These are phyloP conservation scores for Pteria penguin DNA, from an alignment of 2,888 invertebrate species.

Conservation along the genomic window DNA sequence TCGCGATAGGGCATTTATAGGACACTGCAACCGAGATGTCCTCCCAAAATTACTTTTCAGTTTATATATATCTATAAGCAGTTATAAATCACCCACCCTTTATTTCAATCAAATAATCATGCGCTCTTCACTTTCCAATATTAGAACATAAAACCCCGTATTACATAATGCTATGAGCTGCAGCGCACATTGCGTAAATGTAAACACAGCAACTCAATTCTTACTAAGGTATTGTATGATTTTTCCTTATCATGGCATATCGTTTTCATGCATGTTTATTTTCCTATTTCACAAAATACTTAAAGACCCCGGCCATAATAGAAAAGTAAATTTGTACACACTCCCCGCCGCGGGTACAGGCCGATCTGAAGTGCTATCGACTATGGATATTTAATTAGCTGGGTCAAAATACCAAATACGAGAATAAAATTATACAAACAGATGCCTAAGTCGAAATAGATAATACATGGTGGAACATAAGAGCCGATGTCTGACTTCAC, in stretches of 20 bases:
- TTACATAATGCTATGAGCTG: no score
- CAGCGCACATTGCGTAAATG: no score
- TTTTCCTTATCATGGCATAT: background rate
- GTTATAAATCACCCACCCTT: no score
- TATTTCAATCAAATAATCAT: no score
- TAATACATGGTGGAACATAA: background rate
- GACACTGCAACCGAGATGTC: no score
- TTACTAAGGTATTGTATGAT: no score
- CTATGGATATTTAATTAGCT: conserved; percentile 4
- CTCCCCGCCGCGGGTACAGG: background rate
- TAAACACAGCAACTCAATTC: no score
- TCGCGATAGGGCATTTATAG: no score
- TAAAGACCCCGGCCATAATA: conserved; percentile 18
- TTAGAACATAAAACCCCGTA: no score
- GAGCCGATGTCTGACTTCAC: background rate
- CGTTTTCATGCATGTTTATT: conserved; percentile 1
- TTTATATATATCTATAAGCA: no score
- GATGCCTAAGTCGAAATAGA: background rate
- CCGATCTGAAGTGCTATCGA: background rate
- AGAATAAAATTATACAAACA: background rate
- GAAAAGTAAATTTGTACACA: conserved; percentile 20
- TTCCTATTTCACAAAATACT: conserved; percentile 12
- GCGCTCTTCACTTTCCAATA: no score
- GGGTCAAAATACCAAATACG: background rate
- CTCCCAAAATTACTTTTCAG: no score